Evolutionary conservation across 2,113 vertebrate genomes (phyloP).

Genomic region (Scytalopus superciliaris): DNA sequence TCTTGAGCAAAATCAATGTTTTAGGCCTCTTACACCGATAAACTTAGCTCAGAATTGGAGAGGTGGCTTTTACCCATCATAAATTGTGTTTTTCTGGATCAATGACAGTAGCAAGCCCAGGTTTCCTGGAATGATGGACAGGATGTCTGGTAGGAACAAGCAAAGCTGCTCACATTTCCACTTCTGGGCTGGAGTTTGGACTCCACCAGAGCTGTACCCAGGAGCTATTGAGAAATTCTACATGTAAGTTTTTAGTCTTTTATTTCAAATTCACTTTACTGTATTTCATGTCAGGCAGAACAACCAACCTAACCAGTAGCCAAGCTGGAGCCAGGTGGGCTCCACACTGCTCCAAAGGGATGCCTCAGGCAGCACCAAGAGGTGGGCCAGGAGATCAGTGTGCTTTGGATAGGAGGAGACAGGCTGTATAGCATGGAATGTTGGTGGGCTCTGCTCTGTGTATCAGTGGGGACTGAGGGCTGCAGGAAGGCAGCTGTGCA

Average conservation of each 20-base stretch:
- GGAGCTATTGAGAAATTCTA: background rate
- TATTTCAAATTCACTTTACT: background rate
- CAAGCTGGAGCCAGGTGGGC: background rate
- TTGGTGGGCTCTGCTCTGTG: background rate
- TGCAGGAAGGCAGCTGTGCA: background rate
- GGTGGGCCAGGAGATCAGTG: background rate
- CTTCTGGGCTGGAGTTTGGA: background rate
- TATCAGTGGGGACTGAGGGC: rapidly evolving
- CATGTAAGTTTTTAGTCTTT: background rate
- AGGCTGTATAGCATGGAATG: background rate
- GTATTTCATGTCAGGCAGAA: background rate
- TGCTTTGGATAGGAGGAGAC: background rate
- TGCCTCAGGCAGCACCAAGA: background rate
- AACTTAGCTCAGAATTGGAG: background rate
- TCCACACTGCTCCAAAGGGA: background rate
- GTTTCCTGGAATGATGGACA: background rate
- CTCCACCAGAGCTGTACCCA: background rate
- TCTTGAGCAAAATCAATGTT: background rate
- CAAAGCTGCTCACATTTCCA: background rate
- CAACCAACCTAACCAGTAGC: background rate
- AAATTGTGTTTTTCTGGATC: background rate
- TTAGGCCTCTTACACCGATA: background rate
- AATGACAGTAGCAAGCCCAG: background rate
- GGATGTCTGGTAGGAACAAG: background rate
- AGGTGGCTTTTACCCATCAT: background rate